Base-by-base conservation (phyloP, 2,888 invertebrate species). In the Smittia sp. region DNA sequence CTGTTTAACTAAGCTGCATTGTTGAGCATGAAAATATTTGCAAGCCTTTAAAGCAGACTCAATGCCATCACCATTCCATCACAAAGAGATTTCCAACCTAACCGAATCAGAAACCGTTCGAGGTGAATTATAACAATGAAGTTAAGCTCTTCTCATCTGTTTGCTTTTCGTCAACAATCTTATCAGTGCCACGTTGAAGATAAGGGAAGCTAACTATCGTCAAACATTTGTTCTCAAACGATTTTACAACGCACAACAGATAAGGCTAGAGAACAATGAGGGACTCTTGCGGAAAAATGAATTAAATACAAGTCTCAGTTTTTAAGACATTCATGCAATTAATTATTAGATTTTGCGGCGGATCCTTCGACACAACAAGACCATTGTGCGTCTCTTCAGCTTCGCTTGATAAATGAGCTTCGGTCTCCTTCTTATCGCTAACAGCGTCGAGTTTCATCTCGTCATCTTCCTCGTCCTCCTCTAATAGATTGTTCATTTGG, bases 281-380 rank as follows among this genome's bases (percentile, higher is more conserved):
- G 22, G 15, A 22, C 15, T n/a, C 9, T 25, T 27, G 22, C 46
- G 46, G 11, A 58, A 18, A 58, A 58, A 58, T 27, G 24, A 22
- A 72, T 72, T 72, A 72, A 32, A 72, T 72, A 72, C 72, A 72
- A 22, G 72, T 72, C 72, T 72, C 72, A 15, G 72, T 58, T 72
- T 72, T 72, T 32, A 72, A 72, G 58, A 25, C 72, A 18, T 22
- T 72, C 24, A 58, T 20, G 7, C 72, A 39, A 39, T 62, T 72
- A 72, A 72, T 72, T 58, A 72, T 32, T 62, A 72, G 15, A 39
- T 62, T 72, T 58, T 72, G 58, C 20, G 72, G 72, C 18, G 58
- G 13, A 18, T 58, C 58, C 22, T 38, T 62, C 25, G 13, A 25
- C 18, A 24, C 46, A 11, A 41, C 25, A 32, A 11, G 32, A 38